Evolutionary conservation across 2,888 invertebrate genomes (phyloP), one percentile per base, ranked within the genome.

Genomic region (Morinoia aosen): DNA sequence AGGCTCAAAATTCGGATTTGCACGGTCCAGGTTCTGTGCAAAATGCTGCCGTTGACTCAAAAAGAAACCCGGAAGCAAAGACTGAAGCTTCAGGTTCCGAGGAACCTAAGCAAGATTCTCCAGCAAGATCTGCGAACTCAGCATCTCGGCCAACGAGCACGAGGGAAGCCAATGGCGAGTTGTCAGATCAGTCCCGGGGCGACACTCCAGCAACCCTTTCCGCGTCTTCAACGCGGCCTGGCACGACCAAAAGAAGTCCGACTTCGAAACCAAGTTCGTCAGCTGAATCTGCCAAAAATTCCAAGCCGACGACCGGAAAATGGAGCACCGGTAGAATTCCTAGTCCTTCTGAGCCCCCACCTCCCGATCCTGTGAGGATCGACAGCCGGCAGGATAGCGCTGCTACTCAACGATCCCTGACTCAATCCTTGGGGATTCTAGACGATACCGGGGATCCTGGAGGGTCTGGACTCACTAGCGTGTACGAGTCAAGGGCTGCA

Each of bases 381-480:
- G 57, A 33, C 19, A 93, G 93, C 4, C 57, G 93, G 57, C 93
- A 57, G n/a, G 93, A 93, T 16, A 93, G 93, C 93, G 93, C 93
- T 11, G 93, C 56, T 33, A 93, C 93, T 16, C 58, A 56, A 57
- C 58, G 57, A 12, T 93, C 93, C 12, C 11, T 57, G 48, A 93
- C 93, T 7, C 56, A 57, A 7, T 93, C 93, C 12, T 48, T 93
- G 25, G 93, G 93, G 25, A 93, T 93, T 57, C 57, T 93, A 5
- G 93, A 93, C 7, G 93, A 93, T 57, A 40, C 90, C 39, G 90
- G 90, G 8, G 90, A 90, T 40, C 57, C 93, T 57, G 57, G 33
- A 93, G 93, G 57, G 11, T 93, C 93, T 25, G 93, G 93, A 33
- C 48, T 93, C 11, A 93, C 93, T 1, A 93, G 93, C n/a, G 93